Conservation (phyloP, 2,888 invertebrate genomes). For the Lithosia quadra region DNA sequence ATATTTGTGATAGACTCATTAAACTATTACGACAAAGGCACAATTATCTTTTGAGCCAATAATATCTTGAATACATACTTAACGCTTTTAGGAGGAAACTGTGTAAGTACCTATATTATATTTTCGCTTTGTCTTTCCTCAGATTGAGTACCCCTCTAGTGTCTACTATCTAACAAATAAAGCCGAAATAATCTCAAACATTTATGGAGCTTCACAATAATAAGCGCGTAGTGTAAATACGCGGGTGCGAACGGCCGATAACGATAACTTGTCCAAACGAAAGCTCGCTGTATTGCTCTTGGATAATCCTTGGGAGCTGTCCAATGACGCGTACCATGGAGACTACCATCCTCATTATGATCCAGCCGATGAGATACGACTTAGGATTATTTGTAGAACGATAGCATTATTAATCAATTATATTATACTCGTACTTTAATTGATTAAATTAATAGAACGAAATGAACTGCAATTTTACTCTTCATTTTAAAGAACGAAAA, state of each 20-base stretch:
- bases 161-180: conserved; percentile 23
- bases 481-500: no score
- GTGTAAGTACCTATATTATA: neutral
- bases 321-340: conserved; percentile 61
- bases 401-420: neutral
- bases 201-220: conserved; percentile 37
- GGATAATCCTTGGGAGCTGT: conserved; percentile 64
- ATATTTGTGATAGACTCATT: neutral
- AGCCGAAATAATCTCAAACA: conserved; percentile 31
- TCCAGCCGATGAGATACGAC: conserved; percentile 23
- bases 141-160: neutral
- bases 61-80: neutral
- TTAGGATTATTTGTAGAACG: neutral
- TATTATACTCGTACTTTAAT: no score
- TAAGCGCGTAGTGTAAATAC: conserved; percentile 60
- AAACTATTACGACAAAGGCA: neutral
- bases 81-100: neutral
- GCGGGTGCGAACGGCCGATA: conserved; percentile 59
- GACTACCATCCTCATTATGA: conserved; percentile 50
- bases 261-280: conserved; percentile 67
- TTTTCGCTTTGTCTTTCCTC: neutral
- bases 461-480: no score
- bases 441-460: neutral
- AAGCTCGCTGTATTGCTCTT: conserved; percentile 59
- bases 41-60: neutral